Evolutionary conservation across 2,888 invertebrate species (phyloP).

Genomic region (Rotaria magnacalcarata): DNA sequence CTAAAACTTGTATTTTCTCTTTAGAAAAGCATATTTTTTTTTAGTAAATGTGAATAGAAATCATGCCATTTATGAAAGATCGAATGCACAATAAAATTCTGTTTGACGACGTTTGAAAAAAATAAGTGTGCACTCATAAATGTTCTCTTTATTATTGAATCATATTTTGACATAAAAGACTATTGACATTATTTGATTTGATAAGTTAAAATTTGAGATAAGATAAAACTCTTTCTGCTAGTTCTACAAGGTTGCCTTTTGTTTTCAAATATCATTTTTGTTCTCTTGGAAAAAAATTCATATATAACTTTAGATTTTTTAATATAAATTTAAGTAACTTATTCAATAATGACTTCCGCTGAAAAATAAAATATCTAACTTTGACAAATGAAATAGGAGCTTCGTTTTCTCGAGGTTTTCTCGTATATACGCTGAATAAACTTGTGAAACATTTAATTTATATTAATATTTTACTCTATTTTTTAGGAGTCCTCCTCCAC

Average conservation of each 20-base stretch:
- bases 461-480: no score
- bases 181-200: background rate
- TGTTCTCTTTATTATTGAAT: background rate
- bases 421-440: background rate
- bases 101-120: background rate
- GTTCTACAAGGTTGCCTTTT: no score
- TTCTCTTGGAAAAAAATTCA: no score
- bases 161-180: background rate
- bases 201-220: background rate
- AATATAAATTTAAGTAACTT: background rate
- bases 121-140: background rate
- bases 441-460: no score
- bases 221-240: no score
- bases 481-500: background rate
- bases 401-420: background rate
- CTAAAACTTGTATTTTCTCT: no score
- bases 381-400: background rate
- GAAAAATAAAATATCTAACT: background rate
- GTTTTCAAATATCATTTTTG: no score
- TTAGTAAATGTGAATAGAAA: no score
- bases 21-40: no score
- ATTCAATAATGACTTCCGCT: background rate
- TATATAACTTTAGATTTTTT: no score
- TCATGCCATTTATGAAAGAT: no score
- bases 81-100: background rate